A percentile compares a stretch with the other conserved stretches of the same genome.
Evolutionary conservation across 2,797 vertebrate genomes (phyloP).

Genomic region (Rhabdomys pumilio): DNA sequence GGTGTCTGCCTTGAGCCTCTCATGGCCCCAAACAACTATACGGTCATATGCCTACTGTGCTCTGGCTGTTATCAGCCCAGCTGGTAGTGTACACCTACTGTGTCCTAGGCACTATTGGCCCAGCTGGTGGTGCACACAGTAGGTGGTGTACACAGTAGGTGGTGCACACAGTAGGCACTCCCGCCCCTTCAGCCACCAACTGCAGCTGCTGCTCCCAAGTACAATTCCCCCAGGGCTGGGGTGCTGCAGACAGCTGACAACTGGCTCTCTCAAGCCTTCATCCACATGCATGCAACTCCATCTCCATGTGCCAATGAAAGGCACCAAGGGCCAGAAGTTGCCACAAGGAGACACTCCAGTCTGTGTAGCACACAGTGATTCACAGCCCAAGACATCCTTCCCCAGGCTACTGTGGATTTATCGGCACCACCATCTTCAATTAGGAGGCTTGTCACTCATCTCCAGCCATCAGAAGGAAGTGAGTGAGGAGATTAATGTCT

Average conservation of each 20-base stretch:
- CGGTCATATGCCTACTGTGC: neutral
- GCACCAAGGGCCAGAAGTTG: conserved; percentile 67
- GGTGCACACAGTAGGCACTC: neutral
- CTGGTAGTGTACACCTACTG: neutral
- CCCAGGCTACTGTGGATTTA: conserved; percentile 80
- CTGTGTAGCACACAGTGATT: conserved; percentile 84
- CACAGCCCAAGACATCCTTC: conserved; percentile 87
- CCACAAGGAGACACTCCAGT: conserved; percentile 80
- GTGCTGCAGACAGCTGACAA: conserved; percentile 14
- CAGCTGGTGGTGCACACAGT: neutral
- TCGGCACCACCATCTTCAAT: conserved; percentile 86
- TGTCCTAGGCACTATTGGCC: no score
- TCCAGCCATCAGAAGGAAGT: conserved; percentile 85
- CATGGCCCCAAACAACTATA: neutral
- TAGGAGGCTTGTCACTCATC: conserved; percentile 86
- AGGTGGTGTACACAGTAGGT: no score
- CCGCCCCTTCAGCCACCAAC: neutral
- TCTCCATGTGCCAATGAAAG: neutral
- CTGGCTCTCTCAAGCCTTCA: conserved; percentile 40
- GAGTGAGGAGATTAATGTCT: conserved; percentile 83
- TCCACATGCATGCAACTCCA: neutral
- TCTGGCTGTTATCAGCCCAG: neutral
- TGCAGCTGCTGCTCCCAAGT: conserved; percentile 18
- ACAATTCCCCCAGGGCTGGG: conserved; percentile 27
- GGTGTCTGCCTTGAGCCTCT: neutral